A percentile compares a stretch with the other conserved stretches of the same genome.
These are phyloP conservation scores for Coelopa frigida DNA, from an alignment of 1,140 invertebrate species.

Conservation along the genomic window DNA sequence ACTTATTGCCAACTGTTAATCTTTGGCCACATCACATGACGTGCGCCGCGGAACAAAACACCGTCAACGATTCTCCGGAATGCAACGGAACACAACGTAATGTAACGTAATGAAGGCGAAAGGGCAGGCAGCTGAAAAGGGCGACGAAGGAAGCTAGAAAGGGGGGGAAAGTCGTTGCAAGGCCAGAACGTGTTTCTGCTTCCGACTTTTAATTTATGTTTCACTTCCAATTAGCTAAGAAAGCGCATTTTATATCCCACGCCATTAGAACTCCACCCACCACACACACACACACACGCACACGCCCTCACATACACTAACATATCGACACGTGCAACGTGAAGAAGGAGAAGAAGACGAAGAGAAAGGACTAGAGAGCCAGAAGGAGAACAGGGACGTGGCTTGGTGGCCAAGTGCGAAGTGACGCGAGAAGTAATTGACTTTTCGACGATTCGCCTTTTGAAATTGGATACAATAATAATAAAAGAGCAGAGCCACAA, in stretches of 20 bases:
- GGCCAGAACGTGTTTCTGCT: slow-evolving; percentile 12
- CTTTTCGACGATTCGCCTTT: slow-evolving; percentile 11
- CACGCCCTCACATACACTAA: not conserved
- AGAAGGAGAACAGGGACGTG: not conserved
- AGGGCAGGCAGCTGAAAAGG: not conserved
- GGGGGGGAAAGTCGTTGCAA: not conserved
- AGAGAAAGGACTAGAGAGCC: not conserved
- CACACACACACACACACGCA: not conserved
- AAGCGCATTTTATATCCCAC: slow-evolving; percentile 11
- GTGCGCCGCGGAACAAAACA: not conserved
- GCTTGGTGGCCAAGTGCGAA: not conserved
- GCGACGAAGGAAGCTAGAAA: not conserved
- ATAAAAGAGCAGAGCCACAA: slow-evolving; percentile 4
- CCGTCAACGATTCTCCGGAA: not conserved
- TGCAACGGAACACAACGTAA: not conserved
- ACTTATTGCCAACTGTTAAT: slow-evolving; percentile 18
- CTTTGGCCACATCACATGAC: slow-evolving; percentile 11
- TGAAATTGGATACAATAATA: slow-evolving; percentile 13
- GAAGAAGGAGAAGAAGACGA: slow-evolving; percentile 4
- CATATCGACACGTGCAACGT: not conserved
- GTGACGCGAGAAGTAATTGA: slow-evolving; percentile 5
- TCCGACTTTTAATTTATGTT: slow-evolving; percentile 19
- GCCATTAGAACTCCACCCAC: not conserved
- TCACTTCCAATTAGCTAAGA: slow-evolving; percentile 17
- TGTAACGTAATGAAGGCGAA: not conserved